Percentiles rank a stretch among this genome's conserved stretches.
Evolutionary conservation across 2,888 invertebrate genomes (phyloP).

Genomic region (Oxycera nigricornis): DNA sequence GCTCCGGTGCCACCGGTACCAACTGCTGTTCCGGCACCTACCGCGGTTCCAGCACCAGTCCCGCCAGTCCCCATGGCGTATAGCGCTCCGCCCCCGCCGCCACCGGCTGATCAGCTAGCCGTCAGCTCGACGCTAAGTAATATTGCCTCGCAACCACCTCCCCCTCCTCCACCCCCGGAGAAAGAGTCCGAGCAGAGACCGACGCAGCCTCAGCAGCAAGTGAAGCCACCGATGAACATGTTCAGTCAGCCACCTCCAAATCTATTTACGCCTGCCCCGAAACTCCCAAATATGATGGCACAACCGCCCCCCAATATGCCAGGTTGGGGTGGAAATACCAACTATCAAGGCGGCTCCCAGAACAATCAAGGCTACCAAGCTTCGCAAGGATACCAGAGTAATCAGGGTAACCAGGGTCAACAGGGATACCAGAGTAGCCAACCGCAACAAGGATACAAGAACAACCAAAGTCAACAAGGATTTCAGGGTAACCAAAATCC

Average conservation of each 20-base stretch:
- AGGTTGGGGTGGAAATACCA: constrained; percentile 8
- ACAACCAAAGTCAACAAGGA: not conserved
- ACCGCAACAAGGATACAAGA: not conserved
- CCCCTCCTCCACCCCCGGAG: constrained; percentile 32
- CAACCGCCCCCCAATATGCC: constrained; percentile 17
- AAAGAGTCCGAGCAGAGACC: not conserved
- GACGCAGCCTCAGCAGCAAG: constrained; percentile 3
- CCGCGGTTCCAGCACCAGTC: constrained; percentile 35
- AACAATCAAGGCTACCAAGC: constrained; percentile 16
- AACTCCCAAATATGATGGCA: constrained; percentile 3
- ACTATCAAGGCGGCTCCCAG: not conserved
- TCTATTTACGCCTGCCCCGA: not conserved
- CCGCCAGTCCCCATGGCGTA: constrained; percentile 31
- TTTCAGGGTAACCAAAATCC: not conserved
- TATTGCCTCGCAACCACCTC: constrained; percentile 15
- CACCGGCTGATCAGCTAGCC: not conserved
- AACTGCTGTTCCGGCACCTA: too few species aligned
- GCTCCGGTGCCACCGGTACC: constrained; percentile 45
- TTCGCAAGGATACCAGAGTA: not conserved
- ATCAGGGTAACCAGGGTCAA: not conserved
- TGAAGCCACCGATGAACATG: not conserved
- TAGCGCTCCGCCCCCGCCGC: constrained; percentile 1
- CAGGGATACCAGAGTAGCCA: not conserved
- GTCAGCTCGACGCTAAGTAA: not conserved
- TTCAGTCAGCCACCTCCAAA: not conserved